A percentile compares a stretch with the other conserved stretches of the same genome.
Conservation (phyloP, 2,797 vertebrate species). For the Gambusia yucatana region DNA sequence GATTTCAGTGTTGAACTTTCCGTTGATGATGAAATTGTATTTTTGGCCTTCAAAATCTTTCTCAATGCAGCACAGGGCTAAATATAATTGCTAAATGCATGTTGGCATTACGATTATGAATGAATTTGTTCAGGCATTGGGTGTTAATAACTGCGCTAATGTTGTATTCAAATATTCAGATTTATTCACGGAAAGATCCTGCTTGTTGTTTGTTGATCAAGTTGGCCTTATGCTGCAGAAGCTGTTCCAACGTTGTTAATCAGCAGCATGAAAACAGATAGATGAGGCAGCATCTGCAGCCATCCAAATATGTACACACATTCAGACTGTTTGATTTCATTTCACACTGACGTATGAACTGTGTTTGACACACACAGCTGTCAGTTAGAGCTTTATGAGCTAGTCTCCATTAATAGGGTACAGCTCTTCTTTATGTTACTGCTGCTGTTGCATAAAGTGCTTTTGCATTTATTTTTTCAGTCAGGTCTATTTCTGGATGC, state of each 20-base stretch:
- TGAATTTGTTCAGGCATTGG: neutral
- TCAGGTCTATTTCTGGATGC: conserved; percentile 37
- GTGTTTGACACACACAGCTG: neutral
- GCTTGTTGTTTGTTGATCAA: neutral
- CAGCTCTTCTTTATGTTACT: neutral
- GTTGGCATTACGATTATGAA: neutral
- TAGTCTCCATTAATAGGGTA: neutral
- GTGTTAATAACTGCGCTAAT: neutral
- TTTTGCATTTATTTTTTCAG: conserved; percentile 18
- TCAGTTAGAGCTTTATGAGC: conserved; percentile 9
- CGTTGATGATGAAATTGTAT: neutral
- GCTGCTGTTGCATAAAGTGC: conserved; percentile 4
- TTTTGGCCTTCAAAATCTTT: neutral
- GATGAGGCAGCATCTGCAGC: conserved; percentile 24
- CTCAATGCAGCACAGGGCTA: neutral
- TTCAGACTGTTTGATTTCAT: conserved; percentile 22
- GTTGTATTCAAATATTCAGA: neutral
- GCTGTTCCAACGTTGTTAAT: conserved; percentile 7
- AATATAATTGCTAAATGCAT: neutral
- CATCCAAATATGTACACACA: conserved; percentile 11
- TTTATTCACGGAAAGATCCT: neutral
- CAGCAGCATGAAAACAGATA: conserved; percentile 14
- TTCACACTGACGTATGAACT: neutral
- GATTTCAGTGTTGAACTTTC: neutral
- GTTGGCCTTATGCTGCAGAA: conserved; percentile 12